Base-by-base conservation (phyloP, 2,797 vertebrate genomes). In the Eulemur coronatus region DNA sequence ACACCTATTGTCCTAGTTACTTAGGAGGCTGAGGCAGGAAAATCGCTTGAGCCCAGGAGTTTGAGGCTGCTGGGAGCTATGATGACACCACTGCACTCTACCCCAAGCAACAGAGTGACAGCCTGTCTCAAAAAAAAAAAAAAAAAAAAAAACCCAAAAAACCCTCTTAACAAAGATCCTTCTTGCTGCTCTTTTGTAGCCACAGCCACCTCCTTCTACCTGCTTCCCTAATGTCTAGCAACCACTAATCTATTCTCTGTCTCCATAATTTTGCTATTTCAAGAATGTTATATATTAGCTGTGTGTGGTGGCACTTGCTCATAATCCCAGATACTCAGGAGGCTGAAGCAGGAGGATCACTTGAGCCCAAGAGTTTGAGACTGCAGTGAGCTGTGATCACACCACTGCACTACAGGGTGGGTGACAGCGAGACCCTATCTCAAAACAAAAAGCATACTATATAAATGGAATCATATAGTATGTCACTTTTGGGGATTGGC, bases 211-310 rank as follows among this genome's bases (percentile, higher is more conserved):
- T 91, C 43, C 41, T 52, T 59, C 57, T 38, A 12, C 59, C 20
- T n/a, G 10, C 30, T 70, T 28, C 35, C 43, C 52, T 87, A 79
- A 87, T 43, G 35, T 59, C 82, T 94, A 24, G 7, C 75, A 90
- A 55, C 78, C 48, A 80, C 63, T 61, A 7, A 80, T 84, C 57
- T 75, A 3, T 82, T 93, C 88, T 95, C 33, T 73, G 1, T 73
- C 30, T 70, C 22, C 75, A 13, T 61, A 84, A 88, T 26, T 88
- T 90, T 92, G 73, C 80, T 76, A 82, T 91, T 84, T 84, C 93
- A 63, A 82, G 15, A 55, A 55, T 55, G 52, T 55, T 55, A 55
- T 55, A 20, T 55, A 55, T 55, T 55, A 55, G 52, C 52, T 18
- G 7, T 8, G 52, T 55, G 18, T 20, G 52, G 7, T 55, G 52